These are phyloP conservation scores for Acestrorhynchus altus DNA, from an alignment of 2,797 vertebrate species.

Conservation along the genomic window DNA sequence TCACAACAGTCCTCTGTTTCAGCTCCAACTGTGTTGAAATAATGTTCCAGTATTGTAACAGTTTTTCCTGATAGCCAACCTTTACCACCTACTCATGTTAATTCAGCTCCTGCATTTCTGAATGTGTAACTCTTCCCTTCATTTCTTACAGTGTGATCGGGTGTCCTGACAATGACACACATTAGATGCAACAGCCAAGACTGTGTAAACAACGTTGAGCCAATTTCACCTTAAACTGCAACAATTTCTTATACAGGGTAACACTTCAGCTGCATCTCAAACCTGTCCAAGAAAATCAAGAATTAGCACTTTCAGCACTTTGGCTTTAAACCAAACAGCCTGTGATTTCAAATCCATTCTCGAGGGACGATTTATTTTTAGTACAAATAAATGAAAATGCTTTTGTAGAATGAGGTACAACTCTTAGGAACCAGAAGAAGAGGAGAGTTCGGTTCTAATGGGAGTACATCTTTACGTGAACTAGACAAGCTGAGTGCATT, in stretches of 20 bases:
- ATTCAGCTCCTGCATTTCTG: background rate
- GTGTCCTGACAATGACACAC: background rate
- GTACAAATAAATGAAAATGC: background rate
- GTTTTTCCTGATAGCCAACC: background rate
- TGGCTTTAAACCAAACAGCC: background rate
- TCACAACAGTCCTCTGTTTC: too few relatives aligned
- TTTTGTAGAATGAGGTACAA: background rate
- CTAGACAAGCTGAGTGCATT: too few relatives aligned
- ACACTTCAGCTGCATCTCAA: too few relatives aligned
- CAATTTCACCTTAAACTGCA: background rate
- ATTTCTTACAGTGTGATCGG: background rate
- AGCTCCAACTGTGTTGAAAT: too few relatives aligned
- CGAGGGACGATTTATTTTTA: background rate
- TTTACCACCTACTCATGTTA: background rate
- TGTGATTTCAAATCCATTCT: background rate
- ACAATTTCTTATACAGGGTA: background rate
- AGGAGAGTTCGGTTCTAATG: too few relatives aligned
- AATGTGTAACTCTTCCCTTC: background rate
- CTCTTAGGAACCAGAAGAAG: background rate
- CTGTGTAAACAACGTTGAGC: background rate
- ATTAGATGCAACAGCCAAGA: background rate
- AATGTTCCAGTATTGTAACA: too few relatives aligned
- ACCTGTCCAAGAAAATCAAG: background rate
- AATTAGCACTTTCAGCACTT: background rate
- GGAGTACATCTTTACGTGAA: too few relatives aligned